These are phyloP conservation scores for Seriola aureovittata DNA, from an alignment of 2,113 vertebrate genomes.

Conservation along the genomic window DNA sequence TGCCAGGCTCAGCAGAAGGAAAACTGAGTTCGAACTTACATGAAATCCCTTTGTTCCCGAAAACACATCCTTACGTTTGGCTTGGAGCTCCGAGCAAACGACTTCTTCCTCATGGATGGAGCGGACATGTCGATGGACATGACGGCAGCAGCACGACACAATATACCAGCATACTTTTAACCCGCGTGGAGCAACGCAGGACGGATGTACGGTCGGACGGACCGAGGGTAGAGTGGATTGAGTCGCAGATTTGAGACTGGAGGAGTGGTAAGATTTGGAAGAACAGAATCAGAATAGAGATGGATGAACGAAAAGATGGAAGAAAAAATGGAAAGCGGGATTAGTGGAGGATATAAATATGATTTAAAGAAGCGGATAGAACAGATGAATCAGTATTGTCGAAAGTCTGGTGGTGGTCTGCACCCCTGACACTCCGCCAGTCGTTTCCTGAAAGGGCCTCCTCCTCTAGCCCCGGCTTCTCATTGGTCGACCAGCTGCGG, in stretches of 20 bases:
- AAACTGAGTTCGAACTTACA: constrained; percentile 70
- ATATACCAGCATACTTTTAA: constrained; percentile 58
- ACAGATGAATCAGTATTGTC: not conserved
- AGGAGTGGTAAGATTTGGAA: not conserved
- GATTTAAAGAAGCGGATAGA: not conserved
- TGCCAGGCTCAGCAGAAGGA: not conserved
- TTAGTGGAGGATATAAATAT: not conserved
- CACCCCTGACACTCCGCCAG: constrained; percentile 32
- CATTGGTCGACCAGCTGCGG: constrained; percentile 62
- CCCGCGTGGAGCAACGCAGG: not conserved
- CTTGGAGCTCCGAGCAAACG: constrained; percentile 50
- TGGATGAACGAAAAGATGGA: not conserved
- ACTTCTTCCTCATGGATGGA: constrained; percentile 74
- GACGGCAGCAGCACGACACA: constrained; percentile 1
- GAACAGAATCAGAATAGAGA: not conserved
- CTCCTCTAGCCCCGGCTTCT: constrained; percentile 24
- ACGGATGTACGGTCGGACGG: not conserved
- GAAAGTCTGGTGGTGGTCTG: constrained; percentile 63
- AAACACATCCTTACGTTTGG: constrained; percentile 67
- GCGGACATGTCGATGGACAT: constrained; percentile 65
- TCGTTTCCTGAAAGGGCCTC: constrained; percentile 69
- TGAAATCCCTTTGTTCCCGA: constrained; percentile 60
- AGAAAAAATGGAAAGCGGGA: not conserved
- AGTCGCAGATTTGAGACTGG: not conserved
- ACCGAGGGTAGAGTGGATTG: not conserved